phyloP scores from a whole-genome alignment of 2,797 vertebrate species.

The Sebastes itinus region DNA sequence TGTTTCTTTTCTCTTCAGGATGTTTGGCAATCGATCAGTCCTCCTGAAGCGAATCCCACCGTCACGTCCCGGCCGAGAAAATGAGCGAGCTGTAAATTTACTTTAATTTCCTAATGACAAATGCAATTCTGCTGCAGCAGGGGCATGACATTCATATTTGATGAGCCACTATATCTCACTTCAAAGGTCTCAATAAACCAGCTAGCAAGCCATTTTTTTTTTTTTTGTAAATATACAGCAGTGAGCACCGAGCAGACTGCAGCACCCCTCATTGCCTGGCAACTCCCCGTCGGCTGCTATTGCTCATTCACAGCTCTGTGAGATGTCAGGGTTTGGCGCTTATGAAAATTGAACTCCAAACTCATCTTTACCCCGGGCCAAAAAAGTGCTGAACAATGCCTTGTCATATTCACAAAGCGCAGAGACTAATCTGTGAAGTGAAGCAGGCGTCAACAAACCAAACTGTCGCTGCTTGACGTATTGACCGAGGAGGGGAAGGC shows the following conservation, averaged over 20 bases:
- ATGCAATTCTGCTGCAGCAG: conserved; percentile 56
- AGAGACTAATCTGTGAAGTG: conserved; percentile 62
- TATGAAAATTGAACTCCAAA: conserved; percentile 72
- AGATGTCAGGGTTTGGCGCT: conserved; percentile 62
- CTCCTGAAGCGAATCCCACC: conserved; percentile 49
- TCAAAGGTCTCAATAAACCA: conserved; percentile 74
- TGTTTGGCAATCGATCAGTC: conserved; percentile 56
- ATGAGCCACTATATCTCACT: conserved; percentile 66
- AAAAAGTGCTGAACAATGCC: conserved; percentile 57
- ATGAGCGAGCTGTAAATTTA: conserved; percentile 55
- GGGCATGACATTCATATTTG: conserved; percentile 65
- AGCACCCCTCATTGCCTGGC: conserved; percentile 38
- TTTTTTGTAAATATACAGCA: conserved; percentile 47
- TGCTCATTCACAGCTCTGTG: conserved; percentile 64
- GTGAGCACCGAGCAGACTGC: conserved; percentile 27
- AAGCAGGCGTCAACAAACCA: conserved; percentile 42
- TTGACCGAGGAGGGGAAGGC: background rate
- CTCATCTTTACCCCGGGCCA: conserved; percentile 65
- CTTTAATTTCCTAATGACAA: conserved; percentile 71
- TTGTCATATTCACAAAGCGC: conserved; percentile 56
- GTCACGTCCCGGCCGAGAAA: conserved; percentile 50
- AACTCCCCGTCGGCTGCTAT: conserved; percentile 51
- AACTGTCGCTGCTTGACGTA: conserved; percentile 41
- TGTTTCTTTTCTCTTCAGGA: conserved; percentile 43
- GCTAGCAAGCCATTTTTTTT: conserved; percentile 17